phyloP scores from a whole-genome alignment of 2,113 vertebrate genomes.

The Proterorhinus semilunaris region DNA sequence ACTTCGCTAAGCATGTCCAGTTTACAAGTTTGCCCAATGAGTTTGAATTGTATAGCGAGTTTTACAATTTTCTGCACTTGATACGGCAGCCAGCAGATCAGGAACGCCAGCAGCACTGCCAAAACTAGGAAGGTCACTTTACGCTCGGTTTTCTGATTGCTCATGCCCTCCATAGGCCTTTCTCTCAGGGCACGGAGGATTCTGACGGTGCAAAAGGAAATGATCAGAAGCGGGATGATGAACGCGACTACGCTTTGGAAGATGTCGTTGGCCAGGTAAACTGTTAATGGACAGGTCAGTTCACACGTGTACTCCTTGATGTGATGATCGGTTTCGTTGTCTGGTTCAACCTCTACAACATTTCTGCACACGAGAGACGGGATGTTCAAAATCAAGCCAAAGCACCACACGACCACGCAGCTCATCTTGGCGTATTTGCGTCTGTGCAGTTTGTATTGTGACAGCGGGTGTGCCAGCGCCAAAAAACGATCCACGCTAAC shows the following conservation, averaged over 20 bases:
- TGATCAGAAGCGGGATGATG: slow-evolving; percentile 77
- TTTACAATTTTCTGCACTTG: slow-evolving; percentile 75
- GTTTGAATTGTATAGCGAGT: accelerated
- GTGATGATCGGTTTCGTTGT: accelerated
- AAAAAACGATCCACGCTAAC: slow-evolving; percentile 87
- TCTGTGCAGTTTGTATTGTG: slow-evolving; percentile 73
- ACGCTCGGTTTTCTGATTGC: slow-evolving; percentile 75
- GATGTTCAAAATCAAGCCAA: slow-evolving; percentile 73
- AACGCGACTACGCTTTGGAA: slow-evolving; percentile 78
- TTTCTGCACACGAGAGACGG: slow-evolving; percentile 75
- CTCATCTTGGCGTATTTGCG: slow-evolving; percentile 78
- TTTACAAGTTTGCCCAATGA: slow-evolving; percentile 54
- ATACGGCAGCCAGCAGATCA: slow-evolving; percentile 87
- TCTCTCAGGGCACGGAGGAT: slow-evolving; percentile 76
- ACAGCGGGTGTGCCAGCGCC: slow-evolving; percentile 85
- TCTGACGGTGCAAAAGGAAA: slow-evolving; percentile 76
- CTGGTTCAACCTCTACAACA: background rate
- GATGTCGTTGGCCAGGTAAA: slow-evolving; percentile 57
- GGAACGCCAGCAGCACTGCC: slow-evolving; percentile 82
- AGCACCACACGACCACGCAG: slow-evolving; percentile 81
- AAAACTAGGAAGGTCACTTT: slow-evolving; percentile 83
- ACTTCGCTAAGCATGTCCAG: background rate
- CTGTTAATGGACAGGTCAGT: slow-evolving; percentile 36
- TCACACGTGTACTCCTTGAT: slow-evolving; percentile 55
- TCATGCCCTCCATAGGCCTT: slow-evolving; percentile 60